A percentile compares a stretch with the other conserved stretches of the same genome.
Evolutionary conservation across 2,797 vertebrate species (phyloP).

Genomic region (Pristis pectinata): DNA sequence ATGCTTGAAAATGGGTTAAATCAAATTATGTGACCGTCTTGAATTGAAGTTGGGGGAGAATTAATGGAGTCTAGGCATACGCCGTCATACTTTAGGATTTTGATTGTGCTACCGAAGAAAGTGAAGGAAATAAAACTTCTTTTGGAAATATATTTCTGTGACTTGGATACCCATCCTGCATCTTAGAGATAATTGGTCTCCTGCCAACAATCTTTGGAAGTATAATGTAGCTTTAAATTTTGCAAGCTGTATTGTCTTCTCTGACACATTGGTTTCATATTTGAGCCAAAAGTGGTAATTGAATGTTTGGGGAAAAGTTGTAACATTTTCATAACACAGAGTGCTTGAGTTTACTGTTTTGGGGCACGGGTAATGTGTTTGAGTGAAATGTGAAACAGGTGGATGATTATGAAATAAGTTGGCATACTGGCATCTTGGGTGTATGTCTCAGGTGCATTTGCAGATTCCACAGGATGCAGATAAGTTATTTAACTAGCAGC

Average conservation of each 20-base stretch:
- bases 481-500: too few species aligned
- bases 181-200: background rate
- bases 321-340: background rate
- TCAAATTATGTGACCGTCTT: background rate
- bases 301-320: too few species aligned
- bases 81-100: background rate
- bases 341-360: background rate
- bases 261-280: background rate
- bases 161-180: background rate
- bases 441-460: too few species aligned
- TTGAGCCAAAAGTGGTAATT: background rate
- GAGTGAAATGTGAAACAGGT: background rate
- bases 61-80: background rate
- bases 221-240: background rate
- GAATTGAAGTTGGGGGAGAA: background rate
- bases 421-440: too few species aligned
- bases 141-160: background rate
- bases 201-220: background rate
- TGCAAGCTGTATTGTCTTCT: background rate
- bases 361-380: background rate
- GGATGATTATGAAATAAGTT: too few species aligned
- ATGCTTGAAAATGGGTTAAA: background rate
- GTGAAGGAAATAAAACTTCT: background rate
- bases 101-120: background rate
- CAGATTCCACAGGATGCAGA: too few species aligned